These are phyloP conservation scores for Scophthalmus maximus DNA, from an alignment of 2,113 vertebrate genomes.

Conservation along the genomic window DNA sequence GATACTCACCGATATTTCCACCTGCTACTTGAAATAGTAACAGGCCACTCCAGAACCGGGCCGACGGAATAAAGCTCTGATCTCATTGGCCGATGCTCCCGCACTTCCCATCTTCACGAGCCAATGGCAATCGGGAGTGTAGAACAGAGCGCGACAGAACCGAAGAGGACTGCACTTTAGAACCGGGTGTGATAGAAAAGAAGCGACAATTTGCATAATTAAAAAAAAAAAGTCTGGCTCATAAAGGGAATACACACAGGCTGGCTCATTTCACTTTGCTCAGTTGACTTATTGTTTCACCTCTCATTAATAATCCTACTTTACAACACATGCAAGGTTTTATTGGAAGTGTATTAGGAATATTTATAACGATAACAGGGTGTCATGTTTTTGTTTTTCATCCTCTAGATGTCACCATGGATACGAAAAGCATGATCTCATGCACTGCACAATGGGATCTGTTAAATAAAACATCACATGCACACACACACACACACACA, in stretches of 20 bases:
- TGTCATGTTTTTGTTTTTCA: too few species aligned
- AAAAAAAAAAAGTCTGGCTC: neutral
- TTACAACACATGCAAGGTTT: too few species aligned
- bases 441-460: too few species aligned
- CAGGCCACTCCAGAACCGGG: constrained; percentile 63
- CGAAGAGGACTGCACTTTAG: neutral
- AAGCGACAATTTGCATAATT: neutral
- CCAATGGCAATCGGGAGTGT: constrained; percentile 52
- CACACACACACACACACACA: too few species aligned
- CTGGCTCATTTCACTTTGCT: neutral
- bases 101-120: constrained; percentile 44
- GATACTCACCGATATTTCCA: constrained; percentile 70
- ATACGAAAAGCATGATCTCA: too few species aligned
- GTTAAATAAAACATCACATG: too few species aligned
- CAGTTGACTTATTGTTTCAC: too few species aligned
- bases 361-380: too few species aligned
- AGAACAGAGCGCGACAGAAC: constrained; percentile 15
- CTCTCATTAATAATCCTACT: too few species aligned
- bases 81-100: constrained; percentile 69
- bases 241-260: neutral
- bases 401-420: too few species aligned
- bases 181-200: constrained; percentile 9
- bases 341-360: too few species aligned
- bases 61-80: constrained; percentile 57
- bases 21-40: constrained; percentile 58